Evolutionary conservation across 1,140 invertebrate genomes (phyloP), one percentile per base, ranked within the genome.

Genomic region (Zaprionus vittiger): DNA sequence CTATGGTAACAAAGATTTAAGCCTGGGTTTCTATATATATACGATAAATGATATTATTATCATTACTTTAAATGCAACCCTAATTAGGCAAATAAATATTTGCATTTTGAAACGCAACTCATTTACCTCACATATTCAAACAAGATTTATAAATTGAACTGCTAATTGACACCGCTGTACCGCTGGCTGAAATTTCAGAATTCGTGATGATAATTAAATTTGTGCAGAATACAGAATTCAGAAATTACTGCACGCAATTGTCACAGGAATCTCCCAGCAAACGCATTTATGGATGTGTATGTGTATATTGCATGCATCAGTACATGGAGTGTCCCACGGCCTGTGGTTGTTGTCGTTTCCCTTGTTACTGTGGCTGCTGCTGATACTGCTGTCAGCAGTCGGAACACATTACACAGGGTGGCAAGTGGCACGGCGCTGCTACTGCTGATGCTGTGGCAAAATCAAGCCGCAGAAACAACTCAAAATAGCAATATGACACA

Each of bases 401-500:
- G 54, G 20, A 67, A 54, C 78, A 80, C 68, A 79, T 89, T 78
- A 89, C 70, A 67, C 70, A 64, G 44, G 4, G 69, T 38, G 60
- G 26, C 63, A 74, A 24, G 52, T 56, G 63, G 52, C 62, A 60
- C 28, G 38, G 24, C 31, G 56, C 31, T 41, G n/a, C 38, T 31
- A 17, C 14, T 24, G 31, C 11, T 56, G 38, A n/a, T 38, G 47
- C n/a, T 79, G 73, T 61, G 73, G 73, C 70, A 80, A 69, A 80
- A 81, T 74, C 49, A 79, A 87, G 68, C 83, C 83, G 73, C 84
- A 87, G 81, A 84, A 89, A 89, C 81, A 87, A 84, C 78, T 78
- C 81, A 87, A 84, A 84, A 89, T 87, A 81, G 41, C 41, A 47
- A 47, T 47, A 47, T 17, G 41, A 47, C 41, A 47, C 41, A 89